These are phyloP conservation scores for Apodemia duryi DNA, from an alignment of 2,888 invertebrate genomes.

Conservation along the genomic window DNA sequence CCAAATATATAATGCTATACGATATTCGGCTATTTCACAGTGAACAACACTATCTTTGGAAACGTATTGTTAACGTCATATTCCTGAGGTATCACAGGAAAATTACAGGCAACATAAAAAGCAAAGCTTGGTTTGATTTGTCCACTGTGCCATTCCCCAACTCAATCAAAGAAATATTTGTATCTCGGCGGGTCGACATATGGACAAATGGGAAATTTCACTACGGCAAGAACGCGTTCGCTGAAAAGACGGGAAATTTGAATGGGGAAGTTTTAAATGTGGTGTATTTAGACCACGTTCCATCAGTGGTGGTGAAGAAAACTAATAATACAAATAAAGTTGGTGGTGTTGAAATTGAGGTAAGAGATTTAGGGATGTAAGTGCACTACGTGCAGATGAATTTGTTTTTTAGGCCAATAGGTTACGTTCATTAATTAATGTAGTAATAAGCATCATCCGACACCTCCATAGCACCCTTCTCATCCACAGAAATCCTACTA, in stretches of 20 bases:
- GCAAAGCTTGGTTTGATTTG: conserved; percentile 82
- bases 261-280: conserved; percentile 80
- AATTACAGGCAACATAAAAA: conserved; percentile 40
- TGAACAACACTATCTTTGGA: conserved; percentile 86
- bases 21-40: conserved; percentile 83
- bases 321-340: conserved; percentile 58
- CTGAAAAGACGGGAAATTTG: conserved; percentile 81
- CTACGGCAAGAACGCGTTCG: conserved; percentile 68
- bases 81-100: conserved; percentile 81
- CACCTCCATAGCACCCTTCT: too few relatives aligned
- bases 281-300: conserved; percentile 83
- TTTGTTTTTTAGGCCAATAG: too few relatives aligned
- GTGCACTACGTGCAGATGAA: too few relatives aligned
- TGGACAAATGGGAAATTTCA: conserved; percentile 83
- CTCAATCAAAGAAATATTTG: conserved; percentile 70
- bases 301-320: conserved; percentile 77
- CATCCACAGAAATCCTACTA: too few relatives aligned
- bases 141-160: conserved; percentile 87
- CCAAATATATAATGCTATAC: conserved; percentile 84
- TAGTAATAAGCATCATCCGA: too few relatives aligned
- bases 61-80: conserved; percentile 85
- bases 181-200: conserved; percentile 81
- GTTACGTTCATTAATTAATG: too few relatives aligned
- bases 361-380: conserved; percentile 42
- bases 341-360: conserved; percentile 85